Evolutionary conservation across 1,140 invertebrate species (phyloP).

Genomic region (Orussus abietinus): DNA sequence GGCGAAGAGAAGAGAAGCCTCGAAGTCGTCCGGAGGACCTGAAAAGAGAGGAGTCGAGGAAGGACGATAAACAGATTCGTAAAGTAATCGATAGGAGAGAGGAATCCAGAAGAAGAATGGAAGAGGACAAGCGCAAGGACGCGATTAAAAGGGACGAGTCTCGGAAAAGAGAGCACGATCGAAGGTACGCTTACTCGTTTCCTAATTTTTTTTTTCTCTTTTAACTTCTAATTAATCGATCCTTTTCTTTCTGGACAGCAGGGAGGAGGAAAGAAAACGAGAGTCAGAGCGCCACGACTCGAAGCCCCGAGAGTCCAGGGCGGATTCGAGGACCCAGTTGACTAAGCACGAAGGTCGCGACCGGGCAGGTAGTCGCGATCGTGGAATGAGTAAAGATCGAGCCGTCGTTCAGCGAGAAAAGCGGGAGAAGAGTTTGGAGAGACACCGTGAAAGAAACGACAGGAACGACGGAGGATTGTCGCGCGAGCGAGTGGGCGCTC

Average conservation of each 20-base stretch:
- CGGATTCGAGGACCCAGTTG: too few species aligned
- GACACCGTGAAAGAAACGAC: too few species aligned
- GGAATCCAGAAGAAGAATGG: slow-evolving; percentile 38
- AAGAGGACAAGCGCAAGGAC: slow-evolving; percentile 41
- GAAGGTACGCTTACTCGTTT: slow-evolving; percentile 30
- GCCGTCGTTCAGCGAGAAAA: too few species aligned
- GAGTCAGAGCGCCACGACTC: slow-evolving; percentile 27
- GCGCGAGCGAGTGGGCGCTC: slow-evolving; percentile 14
- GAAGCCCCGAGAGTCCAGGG: slow-evolving; percentile 19
- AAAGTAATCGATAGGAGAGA: slow-evolving; percentile 42
- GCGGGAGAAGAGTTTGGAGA: too few species aligned
- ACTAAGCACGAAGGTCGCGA: slow-evolving; percentile 27
- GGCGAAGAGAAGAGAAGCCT: slow-evolving; percentile 38
- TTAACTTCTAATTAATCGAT: background rate
- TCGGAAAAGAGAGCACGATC: slow-evolving; percentile 43
- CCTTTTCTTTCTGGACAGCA: slow-evolving; percentile 16
- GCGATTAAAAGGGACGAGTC: slow-evolving; percentile 34
- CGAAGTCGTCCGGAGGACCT: slow-evolving; percentile 24
- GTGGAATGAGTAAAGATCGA: too few species aligned
- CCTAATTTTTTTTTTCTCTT: slow-evolving; percentile 5
- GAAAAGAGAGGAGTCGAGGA: slow-evolving; percentile 48
- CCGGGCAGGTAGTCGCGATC: slow-evolving; percentile 23
- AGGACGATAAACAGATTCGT: slow-evolving; percentile 37
- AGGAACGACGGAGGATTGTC: too few species aligned
- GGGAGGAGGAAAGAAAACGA: slow-evolving; percentile 43